Conservation (phyloP, 2,113 vertebrate genomes). For the Coracopsis vasa region DNA sequence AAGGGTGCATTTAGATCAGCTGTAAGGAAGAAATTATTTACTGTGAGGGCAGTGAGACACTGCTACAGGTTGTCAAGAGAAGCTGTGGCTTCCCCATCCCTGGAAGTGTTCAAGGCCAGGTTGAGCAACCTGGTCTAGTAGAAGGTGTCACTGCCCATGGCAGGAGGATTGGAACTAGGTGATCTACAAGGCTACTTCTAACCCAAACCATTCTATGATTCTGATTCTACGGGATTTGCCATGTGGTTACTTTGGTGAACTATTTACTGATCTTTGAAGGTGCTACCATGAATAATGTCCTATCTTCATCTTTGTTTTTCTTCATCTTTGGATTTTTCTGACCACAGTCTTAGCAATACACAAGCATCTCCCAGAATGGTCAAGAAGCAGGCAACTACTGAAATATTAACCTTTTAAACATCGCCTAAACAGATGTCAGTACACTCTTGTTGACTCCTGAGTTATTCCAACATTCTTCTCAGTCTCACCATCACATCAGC, state of each 20-base stretch:
- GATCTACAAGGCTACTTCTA: too few relatives aligned
- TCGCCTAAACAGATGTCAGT: neutral
- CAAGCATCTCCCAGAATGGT: neutral
- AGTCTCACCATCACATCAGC: neutral
- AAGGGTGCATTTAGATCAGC: neutral
- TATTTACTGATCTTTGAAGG: neutral
- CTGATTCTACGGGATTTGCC: neutral
- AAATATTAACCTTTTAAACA: neutral
- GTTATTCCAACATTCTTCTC: neutral
- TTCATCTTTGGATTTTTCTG: neutral
- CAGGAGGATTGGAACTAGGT: neutral
- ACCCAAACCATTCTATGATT: too few relatives aligned
- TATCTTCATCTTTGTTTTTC: neutral
- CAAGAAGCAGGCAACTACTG: neutral
- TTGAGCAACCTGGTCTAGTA: neutral
- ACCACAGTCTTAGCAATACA: neutral
- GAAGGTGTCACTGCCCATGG: neutral
- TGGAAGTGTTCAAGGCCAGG: neutral
- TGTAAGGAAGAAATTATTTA: neutral
- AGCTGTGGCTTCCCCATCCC: neutral
- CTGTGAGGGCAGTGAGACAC: neutral
- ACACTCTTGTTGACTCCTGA: neutral
- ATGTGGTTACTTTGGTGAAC: neutral
- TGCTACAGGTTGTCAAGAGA: neutral
- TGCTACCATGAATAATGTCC: neutral